Evolutionary conservation across 2,113 vertebrate species (phyloP), one percentile per base, ranked within the genome.

Genomic region (Dasypus novemcinctus): DNA sequence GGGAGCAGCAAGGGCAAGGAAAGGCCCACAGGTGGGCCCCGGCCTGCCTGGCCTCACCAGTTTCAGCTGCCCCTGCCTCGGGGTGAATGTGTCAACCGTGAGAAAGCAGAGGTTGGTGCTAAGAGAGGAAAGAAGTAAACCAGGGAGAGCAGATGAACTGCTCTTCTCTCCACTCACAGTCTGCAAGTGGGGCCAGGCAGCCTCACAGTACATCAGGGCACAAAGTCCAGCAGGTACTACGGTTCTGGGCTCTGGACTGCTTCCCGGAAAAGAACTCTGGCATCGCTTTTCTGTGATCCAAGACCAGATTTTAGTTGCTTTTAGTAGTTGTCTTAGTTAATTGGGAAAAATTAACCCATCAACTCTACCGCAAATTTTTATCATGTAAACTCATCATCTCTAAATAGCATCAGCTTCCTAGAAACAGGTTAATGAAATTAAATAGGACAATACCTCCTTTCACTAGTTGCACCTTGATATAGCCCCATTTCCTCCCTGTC

Each of bases 361-460:
- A 87, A 86, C 20, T 92, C 43, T 64, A 71, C 41, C 43, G 92
- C 92, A 80, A 75, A 23, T 64, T 75, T 90, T 81, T 87, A 93
- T 61, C 78, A 43, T 92, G 66, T 46, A 21, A 66, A 83, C 64
- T n/a, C n/a, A n/a, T 84, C 33, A 90, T n/a, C 46, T 94, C 41
- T 75, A 90, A 69, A 63, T 90, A 66, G 31, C 49, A 81, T 20
- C 38, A 52, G 5, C 57, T 90, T 87, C 69, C 14, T 43, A 90
- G 76, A 91, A 91, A 82, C 31, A 87, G 75, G 41, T 66, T 90
- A 93, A 84, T 87, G 41, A 79, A 83, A 87, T 82, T 43, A 83
- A 59, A 1, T 84, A 69, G 83, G 14, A 17, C 69, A 76, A 13
- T 95, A 49, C 36, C 71, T 38, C 17, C 6, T 78, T 91, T 80